Percentiles rank a stretch among this genome's conserved stretches.
Conservation (phyloP, 2,888 invertebrate genomes). For the Nemapogon koenigi region DNA sequence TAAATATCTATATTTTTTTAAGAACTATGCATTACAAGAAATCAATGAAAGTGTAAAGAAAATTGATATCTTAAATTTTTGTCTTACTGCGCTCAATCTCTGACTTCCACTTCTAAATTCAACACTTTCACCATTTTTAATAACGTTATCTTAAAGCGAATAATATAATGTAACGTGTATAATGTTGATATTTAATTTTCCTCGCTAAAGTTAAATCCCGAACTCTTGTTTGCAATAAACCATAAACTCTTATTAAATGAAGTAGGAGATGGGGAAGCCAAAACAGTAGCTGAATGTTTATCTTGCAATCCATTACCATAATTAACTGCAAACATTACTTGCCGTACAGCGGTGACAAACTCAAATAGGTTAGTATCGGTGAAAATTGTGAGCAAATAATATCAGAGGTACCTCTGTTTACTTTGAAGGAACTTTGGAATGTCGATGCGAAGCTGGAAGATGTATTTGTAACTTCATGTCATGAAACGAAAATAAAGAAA, state of each 20-base stretch:
- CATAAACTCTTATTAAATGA: slow-evolving; percentile 2
- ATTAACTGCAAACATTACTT: slow-evolving; percentile 51
- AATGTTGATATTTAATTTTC: no score
- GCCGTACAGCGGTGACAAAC: slow-evolving; percentile 38
- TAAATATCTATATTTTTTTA: no score
- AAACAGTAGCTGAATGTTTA: slow-evolving; percentile 1
- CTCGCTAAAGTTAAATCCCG: background rate
- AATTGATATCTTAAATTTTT: no score
- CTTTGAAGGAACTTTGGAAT: slow-evolving; percentile 3
- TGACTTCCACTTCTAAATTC: no score
- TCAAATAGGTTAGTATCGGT: slow-evolving; percentile 39
- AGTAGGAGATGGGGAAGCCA: background rate
- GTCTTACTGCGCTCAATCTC: no score
- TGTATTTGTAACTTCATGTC: slow-evolving; percentile 1
- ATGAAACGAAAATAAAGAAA: no score
- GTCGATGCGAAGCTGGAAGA: no score
- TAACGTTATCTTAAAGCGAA: no score
- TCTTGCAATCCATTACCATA: slow-evolving; percentile 44
- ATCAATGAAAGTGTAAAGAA: no score
- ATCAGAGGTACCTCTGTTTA: slow-evolving; percentile 19
- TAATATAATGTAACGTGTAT: no score
- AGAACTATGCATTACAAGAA: no score
- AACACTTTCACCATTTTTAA: no score
- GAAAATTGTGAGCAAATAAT: slow-evolving; percentile 44
- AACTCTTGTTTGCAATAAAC: slow-evolving; percentile 2